Evolutionary conservation across 2,113 vertebrate species (phyloP).

Genomic region (Nibea albiflora): DNA sequence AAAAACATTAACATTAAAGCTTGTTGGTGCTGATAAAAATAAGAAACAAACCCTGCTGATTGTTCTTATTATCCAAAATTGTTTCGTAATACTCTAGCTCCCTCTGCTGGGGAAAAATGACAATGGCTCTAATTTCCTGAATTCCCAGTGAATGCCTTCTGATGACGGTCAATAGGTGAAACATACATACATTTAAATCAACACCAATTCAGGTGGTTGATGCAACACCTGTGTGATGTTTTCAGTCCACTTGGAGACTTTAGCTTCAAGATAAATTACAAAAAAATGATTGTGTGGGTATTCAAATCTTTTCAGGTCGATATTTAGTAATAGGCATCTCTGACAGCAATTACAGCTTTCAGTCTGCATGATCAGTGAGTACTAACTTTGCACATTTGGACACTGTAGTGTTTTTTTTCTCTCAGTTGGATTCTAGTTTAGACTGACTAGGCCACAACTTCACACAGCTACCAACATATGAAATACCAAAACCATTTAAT

Average conservation of each 20-base stretch:
- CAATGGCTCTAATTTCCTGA: not conserved
- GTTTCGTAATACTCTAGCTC: conserved; percentile 50
- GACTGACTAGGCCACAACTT: not conserved
- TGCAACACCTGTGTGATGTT: not conserved
- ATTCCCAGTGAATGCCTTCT: not conserved
- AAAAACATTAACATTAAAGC: not conserved
- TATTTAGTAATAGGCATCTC: not conserved
- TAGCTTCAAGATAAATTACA: too few species aligned
- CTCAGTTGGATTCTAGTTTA: not conserved
- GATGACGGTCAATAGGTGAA: not conserved
- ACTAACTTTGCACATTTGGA: not conserved
- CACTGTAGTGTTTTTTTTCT: not conserved
- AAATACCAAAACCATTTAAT: not conserved
- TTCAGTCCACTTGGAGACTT: not conserved
- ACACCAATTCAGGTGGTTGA: not conserved
- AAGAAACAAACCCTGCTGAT: not conserved
- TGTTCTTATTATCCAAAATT: not conserved
- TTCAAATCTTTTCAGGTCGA: not conserved
- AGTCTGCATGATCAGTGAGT: not conserved
- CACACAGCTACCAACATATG: not conserved
- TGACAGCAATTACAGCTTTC: not conserved
- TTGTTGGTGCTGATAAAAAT: not conserved
- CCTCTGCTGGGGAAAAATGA: conserved; percentile 72
- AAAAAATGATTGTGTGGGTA: not conserved
- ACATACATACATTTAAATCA: not conserved